Base-by-base conservation (phyloP, 1,140 invertebrate genomes). In the Drosophila lacteicornis region DNA sequence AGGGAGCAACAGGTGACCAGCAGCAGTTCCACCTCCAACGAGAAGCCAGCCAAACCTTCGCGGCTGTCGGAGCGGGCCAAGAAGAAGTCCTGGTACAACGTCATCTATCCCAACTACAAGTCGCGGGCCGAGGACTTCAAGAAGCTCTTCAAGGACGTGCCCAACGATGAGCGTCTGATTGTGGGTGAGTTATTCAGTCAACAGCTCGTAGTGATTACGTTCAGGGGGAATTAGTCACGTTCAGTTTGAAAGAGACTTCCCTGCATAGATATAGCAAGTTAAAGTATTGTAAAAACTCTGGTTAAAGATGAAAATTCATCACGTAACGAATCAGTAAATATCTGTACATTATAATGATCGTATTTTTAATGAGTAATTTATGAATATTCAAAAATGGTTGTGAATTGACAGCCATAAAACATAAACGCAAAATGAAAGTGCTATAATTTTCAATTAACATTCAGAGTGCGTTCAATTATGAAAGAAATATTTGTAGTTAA, bases 31-130 rank as follows among this genome's bases (percentile, higher is more conserved):
- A 83, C 90, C 65, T 91, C 57, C 12, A 77, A 65, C 46, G 78
- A 82, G 51, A 93, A 92, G 59, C 73, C 61, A 13, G 69, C 58
- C 38, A 91, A 87, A 92, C 92, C 75, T 11, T 92, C 91, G 13
- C 91, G 93, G 53, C 77, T 92, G 5, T 92, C 85, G 43, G 93
- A 94, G 66, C 92, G 94, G 40, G 94, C 93, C 42, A 97, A 97
- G 86, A 97, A 96, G 92, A 97, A 97, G 84, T 96, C 96, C 67
- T 97, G 97, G 96, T 97, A 97, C 93, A 97, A 96, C 92, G 95
- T 98, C 43, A 94, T 98, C 40, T 98, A 98, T 93, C 97, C 98
- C 36, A 98, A 97, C 1, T 99, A 99, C 92, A 99, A 99, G 93
- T 98, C 97, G 51, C 94, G 97, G 74, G 97, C 96, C 42, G 97